Evolutionary conservation across 2,888 invertebrate species (phyloP).

Genomic region (Thyatira batis): DNA sequence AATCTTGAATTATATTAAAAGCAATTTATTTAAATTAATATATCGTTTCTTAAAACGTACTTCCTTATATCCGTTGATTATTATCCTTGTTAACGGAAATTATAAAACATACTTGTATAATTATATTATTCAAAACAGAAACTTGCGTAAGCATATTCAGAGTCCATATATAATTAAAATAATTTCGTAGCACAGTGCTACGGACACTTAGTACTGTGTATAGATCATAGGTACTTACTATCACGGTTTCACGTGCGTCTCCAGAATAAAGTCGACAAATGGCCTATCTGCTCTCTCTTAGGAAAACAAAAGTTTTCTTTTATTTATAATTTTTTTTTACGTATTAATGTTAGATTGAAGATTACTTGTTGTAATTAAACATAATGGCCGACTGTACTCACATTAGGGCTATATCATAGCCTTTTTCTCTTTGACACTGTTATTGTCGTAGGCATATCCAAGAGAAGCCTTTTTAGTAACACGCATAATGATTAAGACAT

Average conservation of each 20-base stretch:
- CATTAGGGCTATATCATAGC: conserved; percentile 58
- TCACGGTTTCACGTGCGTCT: too few species aligned
- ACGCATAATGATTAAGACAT: too few species aligned
- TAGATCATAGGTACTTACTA: too few species aligned
- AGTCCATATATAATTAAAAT: neutral
- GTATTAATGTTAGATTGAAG: conserved; percentile 36
- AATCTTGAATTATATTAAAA: conserved; percentile 19
- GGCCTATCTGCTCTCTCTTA: too few species aligned
- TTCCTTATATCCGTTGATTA: conserved; percentile 2
- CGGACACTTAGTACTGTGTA: too few species aligned
- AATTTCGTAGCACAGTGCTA: neutral
- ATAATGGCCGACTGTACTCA: conserved; percentile 51
- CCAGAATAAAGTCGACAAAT: too few species aligned
- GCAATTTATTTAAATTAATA: conserved; percentile 2
- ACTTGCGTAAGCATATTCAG: neutral
- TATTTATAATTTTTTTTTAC: conserved; percentile 19
- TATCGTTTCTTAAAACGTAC: neutral
- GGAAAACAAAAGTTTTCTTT: neutral
- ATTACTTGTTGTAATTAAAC: conserved; percentile 65
- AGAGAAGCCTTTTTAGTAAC: conserved; percentile 34
- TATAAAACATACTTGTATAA: neutral
- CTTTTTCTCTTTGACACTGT: conserved; percentile 60
- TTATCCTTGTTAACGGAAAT: conserved; percentile 3
- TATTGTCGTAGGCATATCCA: conserved; percentile 39
- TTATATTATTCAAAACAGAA: neutral